These are phyloP conservation scores for Sesia apiformis DNA, from an alignment of 2,888 invertebrate species.

Conservation along the genomic window DNA sequence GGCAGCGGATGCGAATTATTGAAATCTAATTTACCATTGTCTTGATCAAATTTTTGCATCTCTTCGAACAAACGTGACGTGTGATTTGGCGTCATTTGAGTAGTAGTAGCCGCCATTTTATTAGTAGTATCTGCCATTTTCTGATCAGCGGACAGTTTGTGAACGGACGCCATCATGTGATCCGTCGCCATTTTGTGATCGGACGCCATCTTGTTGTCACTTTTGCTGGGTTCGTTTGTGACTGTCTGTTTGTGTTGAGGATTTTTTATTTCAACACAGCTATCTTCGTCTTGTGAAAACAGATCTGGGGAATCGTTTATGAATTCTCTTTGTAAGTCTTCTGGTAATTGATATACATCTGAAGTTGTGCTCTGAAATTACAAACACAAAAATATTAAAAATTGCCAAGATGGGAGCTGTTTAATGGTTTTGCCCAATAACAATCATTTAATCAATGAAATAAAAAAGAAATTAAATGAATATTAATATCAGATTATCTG, in stretches of 20 bases:
- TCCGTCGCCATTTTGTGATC: conserved; percentile 3
- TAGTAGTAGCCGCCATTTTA: background rate
- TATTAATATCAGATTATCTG: too few relatives aligned
- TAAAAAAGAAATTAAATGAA: too few relatives aligned
- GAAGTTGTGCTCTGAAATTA: too few relatives aligned
- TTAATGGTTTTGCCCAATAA: too few relatives aligned
- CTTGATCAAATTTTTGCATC: conserved; percentile 37
- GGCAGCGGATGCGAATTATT: conserved; percentile 21
- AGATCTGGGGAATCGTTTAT: conserved; percentile 36
- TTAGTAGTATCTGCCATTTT: conserved; percentile 3
- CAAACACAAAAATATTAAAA: too few relatives aligned
- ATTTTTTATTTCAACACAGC: conserved; percentile 11
- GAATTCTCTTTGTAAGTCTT: conserved; percentile 9
- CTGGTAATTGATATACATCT: too few relatives aligned
- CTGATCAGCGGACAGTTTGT: conserved; percentile 2
- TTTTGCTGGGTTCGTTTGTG: background rate
- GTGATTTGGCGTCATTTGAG: conserved; percentile 1
- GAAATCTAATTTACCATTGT: conserved; percentile 32
- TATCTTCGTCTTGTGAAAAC: conserved; percentile 39
- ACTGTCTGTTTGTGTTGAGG: background rate
- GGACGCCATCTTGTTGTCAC: conserved; percentile 1
- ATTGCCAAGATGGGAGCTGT: too few relatives aligned
- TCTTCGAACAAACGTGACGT: conserved; percentile 32
- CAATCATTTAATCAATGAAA: too few relatives aligned
- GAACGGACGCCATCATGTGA: conserved; percentile 2